Conservation (phyloP, 2,113 vertebrate genomes). For the Sakesphorus luctuosus region DNA sequence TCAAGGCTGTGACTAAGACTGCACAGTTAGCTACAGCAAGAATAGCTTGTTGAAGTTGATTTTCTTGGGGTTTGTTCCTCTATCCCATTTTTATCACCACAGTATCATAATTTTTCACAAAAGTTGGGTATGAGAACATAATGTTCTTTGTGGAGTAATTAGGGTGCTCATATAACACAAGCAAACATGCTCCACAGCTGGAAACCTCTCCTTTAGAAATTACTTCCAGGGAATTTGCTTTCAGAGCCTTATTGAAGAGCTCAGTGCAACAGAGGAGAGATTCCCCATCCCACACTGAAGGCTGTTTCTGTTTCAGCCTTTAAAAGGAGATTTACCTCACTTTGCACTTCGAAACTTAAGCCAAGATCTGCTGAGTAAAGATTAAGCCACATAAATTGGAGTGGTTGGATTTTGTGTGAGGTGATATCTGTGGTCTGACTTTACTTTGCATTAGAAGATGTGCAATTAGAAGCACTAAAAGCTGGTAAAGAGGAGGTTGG, state of each 20-base stretch:
- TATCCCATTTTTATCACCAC: neutral
- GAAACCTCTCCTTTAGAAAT: constrained; percentile 5
- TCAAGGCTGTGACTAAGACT: neutral
- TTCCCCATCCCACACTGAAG: neutral
- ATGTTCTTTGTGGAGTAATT: constrained; percentile 4
- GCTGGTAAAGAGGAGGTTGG: neutral
- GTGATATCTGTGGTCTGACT: neutral
- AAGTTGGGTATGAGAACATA: neutral
- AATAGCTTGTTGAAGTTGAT: neutral
- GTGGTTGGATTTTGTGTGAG: neutral
- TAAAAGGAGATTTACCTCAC: neutral
- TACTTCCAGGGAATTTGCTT: neutral
- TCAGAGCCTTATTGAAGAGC: neutral
- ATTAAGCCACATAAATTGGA: neutral
- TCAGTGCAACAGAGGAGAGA: neutral
- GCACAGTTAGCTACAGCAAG: neutral
- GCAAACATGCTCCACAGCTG: neutral
- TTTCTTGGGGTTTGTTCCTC: neutral
- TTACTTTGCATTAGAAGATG: neutral
- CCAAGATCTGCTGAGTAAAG: neutral
- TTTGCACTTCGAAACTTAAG: neutral
- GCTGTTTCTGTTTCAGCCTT: neutral
- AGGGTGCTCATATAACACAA: neutral
- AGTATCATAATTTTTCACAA: neutral
- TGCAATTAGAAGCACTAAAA: neutral